phyloP scores from a whole-genome alignment of 2,888 invertebrate genomes.

The Leptinotarsa tumamoca region DNA sequence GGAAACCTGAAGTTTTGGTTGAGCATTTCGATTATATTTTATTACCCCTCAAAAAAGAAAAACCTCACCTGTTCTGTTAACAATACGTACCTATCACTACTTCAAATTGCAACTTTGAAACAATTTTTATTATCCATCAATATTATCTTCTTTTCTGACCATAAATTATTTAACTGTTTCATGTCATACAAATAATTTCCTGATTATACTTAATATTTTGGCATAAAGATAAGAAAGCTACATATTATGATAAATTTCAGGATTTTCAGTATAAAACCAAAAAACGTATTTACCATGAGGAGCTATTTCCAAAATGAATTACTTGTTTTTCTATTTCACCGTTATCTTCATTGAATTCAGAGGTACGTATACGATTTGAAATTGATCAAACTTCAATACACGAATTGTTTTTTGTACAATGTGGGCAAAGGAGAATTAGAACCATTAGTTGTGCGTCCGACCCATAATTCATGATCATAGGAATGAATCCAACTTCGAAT shows the following conservation, averaged over 20 bases:
- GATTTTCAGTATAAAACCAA: not conserved
- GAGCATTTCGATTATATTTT: not conserved
- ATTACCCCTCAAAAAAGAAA: not conserved
- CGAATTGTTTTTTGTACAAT: not conserved
- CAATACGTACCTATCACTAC: not conserved
- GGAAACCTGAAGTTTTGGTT: too few species aligned
- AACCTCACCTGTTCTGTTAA: not conserved
- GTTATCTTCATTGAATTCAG: not conserved
- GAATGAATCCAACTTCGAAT: too few species aligned
- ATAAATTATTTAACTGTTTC: not conserved
- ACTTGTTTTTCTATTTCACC: not conserved
- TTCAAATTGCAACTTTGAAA: conserved; percentile 9
- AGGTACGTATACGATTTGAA: not conserved
- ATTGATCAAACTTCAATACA: not conserved
- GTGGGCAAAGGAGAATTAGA: too few species aligned
- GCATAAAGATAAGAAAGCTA: not conserved
- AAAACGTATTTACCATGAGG: not conserved
- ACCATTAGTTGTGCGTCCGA: too few species aligned
- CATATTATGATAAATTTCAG: not conserved
- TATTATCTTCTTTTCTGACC: not conserved
- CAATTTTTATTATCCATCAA: not conserved
- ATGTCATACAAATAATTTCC: not conserved
- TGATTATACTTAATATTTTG: not conserved
- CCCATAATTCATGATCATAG: too few species aligned
- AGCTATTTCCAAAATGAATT: not conserved